A percentile compares a stretch with the other conserved stretches of the same genome.
Conservation (phyloP, 2,888 invertebrate species). For the Allygus modestus region DNA sequence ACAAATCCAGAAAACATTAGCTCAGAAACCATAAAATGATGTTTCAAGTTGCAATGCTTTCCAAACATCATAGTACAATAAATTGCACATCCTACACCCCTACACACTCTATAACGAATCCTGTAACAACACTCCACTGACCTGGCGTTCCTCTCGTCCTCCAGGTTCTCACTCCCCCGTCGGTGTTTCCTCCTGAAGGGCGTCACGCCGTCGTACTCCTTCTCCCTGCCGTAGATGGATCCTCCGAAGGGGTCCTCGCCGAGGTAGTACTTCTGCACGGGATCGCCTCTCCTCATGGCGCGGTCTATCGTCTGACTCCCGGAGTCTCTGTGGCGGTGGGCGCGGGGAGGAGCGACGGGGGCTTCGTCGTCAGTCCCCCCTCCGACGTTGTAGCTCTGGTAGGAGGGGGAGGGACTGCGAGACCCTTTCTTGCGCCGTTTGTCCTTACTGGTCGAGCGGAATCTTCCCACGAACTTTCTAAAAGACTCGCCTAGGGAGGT, state of each 20-base stretch:
- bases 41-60: no score
- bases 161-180: slow-evolving; percentile 54
- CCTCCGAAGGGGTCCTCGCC: slow-evolving; percentile 92
- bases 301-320: slow-evolving; percentile 66
- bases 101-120: no score
- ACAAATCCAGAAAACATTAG: no score
- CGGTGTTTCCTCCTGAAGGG: slow-evolving; percentile 74
- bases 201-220: slow-evolving; percentile 86
- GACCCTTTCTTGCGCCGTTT: slow-evolving; percentile 73
- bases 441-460: slow-evolving; percentile 75
- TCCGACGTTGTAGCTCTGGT: slow-evolving; percentile 77
- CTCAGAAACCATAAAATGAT: no score
- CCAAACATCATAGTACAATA: no score
- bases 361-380: slow-evolving; percentile 42
- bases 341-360: slow-evolving; percentile 65
- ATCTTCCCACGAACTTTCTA: slow-evolving; percentile 88
- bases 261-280: slow-evolving; percentile 85
- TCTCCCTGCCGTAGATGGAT: slow-evolving; percentile 90
- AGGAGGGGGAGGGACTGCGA: slow-evolving; percentile 80
- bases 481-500: slow-evolving; percentile 85
- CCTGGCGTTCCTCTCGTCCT: slow-evolving; percentile 66
- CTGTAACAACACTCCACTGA: no score
- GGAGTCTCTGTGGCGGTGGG: slow-evolving; percentile 61
- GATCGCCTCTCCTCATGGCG: slow-evolving; percentile 73
- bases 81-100: no score